Evolutionary conservation across 2,888 invertebrate genomes (phyloP).

Genomic region (Amphipyra tragopoginis): DNA sequence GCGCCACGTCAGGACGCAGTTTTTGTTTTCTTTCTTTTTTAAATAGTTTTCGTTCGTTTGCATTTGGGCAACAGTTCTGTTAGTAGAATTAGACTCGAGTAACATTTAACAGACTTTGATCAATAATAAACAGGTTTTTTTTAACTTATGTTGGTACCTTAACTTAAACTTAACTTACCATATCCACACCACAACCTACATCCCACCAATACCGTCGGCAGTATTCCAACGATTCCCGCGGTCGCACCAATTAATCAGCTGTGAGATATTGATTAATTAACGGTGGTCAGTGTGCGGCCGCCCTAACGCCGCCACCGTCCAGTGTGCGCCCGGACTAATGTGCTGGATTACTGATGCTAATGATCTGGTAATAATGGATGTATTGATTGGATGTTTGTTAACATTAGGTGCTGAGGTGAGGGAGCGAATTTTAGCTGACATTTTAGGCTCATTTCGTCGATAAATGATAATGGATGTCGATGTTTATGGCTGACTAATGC

Average conservation of each 20-base stretch:
- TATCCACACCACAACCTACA: slow-evolving; percentile 16
- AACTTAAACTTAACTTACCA: slow-evolving; percentile 10
- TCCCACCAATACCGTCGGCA: slow-evolving; percentile 17
- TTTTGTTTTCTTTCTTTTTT: too few species aligned
- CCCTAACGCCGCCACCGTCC: slow-evolving; percentile 38
- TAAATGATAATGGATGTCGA: not conserved
- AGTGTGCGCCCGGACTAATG: slow-evolving; percentile 49
- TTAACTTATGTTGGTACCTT: too few species aligned
- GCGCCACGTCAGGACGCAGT: too few species aligned
- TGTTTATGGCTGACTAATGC: not conserved
- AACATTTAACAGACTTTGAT: too few species aligned
- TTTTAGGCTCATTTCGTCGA: not conserved
- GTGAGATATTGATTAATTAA: slow-evolving; percentile 65
- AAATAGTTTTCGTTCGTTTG: too few species aligned
- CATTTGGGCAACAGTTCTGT: too few species aligned
- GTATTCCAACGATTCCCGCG: slow-evolving; percentile 56
- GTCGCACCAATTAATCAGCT: slow-evolving; percentile 64
- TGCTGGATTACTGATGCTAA: slow-evolving; percentile 52
- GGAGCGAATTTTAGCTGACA: not conserved
- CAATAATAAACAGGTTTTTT: too few species aligned
- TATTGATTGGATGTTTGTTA: slow-evolving; percentile 38
- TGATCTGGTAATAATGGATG: slow-evolving; percentile 50
- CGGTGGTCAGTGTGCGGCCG: slow-evolving; percentile 50
- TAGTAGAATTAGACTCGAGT: too few species aligned
- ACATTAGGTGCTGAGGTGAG: slow-evolving; percentile 20